phyloP scores from a whole-genome alignment of 2,888 invertebrate species.

The Caenorhabditis doughertyi region DNA sequence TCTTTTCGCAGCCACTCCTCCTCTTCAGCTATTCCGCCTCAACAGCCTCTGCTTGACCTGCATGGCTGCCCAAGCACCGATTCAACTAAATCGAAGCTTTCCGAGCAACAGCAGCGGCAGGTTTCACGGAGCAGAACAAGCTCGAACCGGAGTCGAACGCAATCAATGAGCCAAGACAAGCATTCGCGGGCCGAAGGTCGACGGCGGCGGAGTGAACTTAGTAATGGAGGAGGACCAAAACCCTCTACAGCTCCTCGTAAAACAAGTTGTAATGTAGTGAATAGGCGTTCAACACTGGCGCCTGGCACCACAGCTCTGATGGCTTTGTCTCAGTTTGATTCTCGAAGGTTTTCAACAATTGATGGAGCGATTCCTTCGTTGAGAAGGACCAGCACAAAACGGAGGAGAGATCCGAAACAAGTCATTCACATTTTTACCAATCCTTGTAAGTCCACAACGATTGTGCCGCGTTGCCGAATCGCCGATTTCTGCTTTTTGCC shows the following conservation, averaged over 20 bases:
- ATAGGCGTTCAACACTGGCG: constrained; percentile 51
- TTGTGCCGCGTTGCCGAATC: no score
- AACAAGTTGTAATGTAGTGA: constrained; percentile 18
- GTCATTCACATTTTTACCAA: constrained; percentile 62
- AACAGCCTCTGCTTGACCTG: constrained; percentile 21
- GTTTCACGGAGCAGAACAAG: neutral
- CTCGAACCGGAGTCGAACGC: constrained; percentile 1
- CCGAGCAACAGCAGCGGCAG: constrained; percentile 22
- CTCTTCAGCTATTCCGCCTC: constrained; percentile 32
- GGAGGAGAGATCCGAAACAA: constrained; percentile 49
- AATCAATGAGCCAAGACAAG: constrained; percentile 51
- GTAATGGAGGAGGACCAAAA: constrained; percentile 4
- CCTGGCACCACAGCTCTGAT: constrained; percentile 49
- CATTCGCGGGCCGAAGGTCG: neutral
- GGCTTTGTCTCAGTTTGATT: constrained; percentile 54
- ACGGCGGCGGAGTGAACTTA: constrained; percentile 48
- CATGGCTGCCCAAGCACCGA: constrained; percentile 27
- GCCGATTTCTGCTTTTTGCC: no score
- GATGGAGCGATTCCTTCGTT: constrained; percentile 43
- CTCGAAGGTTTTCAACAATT: constrained; percentile 47
- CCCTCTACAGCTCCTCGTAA: constrained; percentile 1
- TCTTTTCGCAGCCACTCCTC: neutral
- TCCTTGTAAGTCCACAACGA: constrained; percentile 49
- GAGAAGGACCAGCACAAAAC: constrained; percentile 30
- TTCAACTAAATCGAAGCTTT: constrained; percentile 2